Base-by-base conservation (phyloP, 2,888 invertebrate species). In the Caenorhabditis virilis region DNA sequence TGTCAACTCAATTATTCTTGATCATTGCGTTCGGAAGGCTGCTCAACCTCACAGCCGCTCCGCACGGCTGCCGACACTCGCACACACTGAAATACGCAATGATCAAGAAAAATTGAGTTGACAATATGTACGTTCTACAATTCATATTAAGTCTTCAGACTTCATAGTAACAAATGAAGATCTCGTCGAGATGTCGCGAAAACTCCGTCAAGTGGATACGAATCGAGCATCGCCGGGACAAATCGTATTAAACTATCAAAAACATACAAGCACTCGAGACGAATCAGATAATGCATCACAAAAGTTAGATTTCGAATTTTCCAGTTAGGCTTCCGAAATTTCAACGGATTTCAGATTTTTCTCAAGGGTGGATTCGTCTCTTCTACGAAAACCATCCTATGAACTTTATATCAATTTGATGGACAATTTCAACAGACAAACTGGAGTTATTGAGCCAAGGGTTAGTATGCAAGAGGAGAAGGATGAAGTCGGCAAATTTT, bases 391-490 rank as follows among this genome's bases (percentile, higher is more conserved):
- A 48, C 75, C 78, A 7, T 91, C 92, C 1, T 89, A 93, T 62
- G 87, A 89, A 69, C 90, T 89, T 78, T 87, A 93, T 73, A 83
- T 89, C 42, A 85, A 87, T 6, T 87, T 95, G 41, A 88, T 90
- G 83, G 91, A 95, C 83, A 94, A 95, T 84, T 95, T 93, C 83
- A 89, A 91, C 79, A 85, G 89, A 59, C 89, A 90, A 72, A 77
- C 80, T 0, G 82, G 82, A 43, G 66, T 33, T 69, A 79, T 51
- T 6, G 82, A 82, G 56, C 68, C 69, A 23, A 51, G 67, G 18
- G 78, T 77, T 9, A 62, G 65, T 18, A 57, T 58, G 20, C 47
- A 43, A 6, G 72, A 91, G 25, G 57, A 67, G 41, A 67, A 58
- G 33, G 36, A 38, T 5, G 92, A 93, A 86, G 91, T 92, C 84